Evolutionary conservation across 2,888 invertebrate species (phyloP).

Genomic region (Brassicogethes aeneus): DNA sequence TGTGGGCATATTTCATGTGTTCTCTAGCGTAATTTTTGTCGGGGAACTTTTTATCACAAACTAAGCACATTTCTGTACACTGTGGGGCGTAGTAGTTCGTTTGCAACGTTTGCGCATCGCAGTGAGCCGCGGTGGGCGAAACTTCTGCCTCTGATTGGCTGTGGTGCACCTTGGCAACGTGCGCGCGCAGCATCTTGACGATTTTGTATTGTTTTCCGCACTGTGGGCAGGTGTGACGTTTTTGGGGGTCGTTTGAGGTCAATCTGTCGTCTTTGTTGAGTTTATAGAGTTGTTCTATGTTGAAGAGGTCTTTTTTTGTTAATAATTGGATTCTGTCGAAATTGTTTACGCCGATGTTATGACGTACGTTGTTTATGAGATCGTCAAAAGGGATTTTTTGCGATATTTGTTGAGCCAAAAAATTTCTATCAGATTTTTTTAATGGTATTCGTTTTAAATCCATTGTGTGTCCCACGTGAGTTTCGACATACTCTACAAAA

Average conservation of each 20-base stretch:
- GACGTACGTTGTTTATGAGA: slow-evolving; percentile 16
- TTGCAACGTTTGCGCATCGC: not conserved
- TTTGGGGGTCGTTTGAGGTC: not conserved
- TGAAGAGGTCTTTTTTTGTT: slow-evolving; percentile 23
- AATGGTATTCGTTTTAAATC: slow-evolving; percentile 20
- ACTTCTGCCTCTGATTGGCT: not conserved
- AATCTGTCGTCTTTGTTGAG: slow-evolving; percentile 9
- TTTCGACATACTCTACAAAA: slow-evolving; percentile 12
- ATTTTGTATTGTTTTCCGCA: not conserved
- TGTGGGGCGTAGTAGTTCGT: not conserved
- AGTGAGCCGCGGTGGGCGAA: not conserved
- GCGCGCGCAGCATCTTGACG: not conserved
- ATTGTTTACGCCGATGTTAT: slow-evolving; percentile 11
- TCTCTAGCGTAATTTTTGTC: not conserved
- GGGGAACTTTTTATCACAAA: not conserved
- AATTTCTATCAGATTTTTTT: slow-evolving; percentile 15
- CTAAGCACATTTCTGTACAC: not conserved
- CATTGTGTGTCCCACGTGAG: slow-evolving; percentile 22
- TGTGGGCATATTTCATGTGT: not conserved
- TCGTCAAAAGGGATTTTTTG: slow-evolving; percentile 19
- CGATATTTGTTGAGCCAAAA: slow-evolving; percentile 21
- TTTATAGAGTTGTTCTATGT: slow-evolving; percentile 19
- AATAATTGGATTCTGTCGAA: slow-evolving; percentile 19
- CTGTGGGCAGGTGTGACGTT: not conserved
- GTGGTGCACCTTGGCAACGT: not conserved